These are phyloP conservation scores for Setophaga coronata DNA, from an alignment of 2,113 vertebrate species.

Conservation along the genomic window DNA sequence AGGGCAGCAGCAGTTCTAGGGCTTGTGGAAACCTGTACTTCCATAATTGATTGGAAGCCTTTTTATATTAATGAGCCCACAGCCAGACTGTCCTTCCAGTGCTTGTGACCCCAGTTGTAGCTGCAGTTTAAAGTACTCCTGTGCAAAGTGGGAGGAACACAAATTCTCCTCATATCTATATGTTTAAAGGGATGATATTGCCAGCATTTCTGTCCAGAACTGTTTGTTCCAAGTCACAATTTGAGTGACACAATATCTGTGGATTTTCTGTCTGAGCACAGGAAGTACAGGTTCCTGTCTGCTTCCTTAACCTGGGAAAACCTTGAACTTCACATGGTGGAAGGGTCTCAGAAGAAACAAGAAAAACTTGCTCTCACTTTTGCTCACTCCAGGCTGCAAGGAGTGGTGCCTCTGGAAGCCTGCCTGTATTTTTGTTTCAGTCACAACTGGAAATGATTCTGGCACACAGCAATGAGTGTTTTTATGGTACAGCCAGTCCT, in stretches of 20 bases:
- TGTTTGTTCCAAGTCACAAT: background rate
- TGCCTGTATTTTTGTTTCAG: background rate
- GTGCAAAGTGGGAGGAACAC: background rate
- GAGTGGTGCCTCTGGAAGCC: background rate
- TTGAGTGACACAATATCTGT: background rate
- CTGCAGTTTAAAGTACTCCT: background rate
- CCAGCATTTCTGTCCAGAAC: background rate
- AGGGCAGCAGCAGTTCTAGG: background rate
- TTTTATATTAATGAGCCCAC: background rate
- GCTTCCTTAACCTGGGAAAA: background rate
- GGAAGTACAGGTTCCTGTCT: background rate
- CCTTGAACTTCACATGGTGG: background rate
- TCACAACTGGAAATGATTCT: background rate
- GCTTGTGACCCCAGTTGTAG: background rate
- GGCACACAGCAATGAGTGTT: background rate
- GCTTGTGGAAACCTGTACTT: background rate
- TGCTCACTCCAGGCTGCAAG: background rate
- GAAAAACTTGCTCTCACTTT: background rate
- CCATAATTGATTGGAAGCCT: background rate
- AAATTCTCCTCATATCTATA: background rate
- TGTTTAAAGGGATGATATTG: background rate
- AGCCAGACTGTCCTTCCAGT: background rate
- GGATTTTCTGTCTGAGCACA: background rate
- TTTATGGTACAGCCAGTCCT: background rate
- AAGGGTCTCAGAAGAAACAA: background rate